Evolutionary conservation across 2,888 invertebrate genomes (phyloP).

Genomic region (Phaedon cochleariae): DNA sequence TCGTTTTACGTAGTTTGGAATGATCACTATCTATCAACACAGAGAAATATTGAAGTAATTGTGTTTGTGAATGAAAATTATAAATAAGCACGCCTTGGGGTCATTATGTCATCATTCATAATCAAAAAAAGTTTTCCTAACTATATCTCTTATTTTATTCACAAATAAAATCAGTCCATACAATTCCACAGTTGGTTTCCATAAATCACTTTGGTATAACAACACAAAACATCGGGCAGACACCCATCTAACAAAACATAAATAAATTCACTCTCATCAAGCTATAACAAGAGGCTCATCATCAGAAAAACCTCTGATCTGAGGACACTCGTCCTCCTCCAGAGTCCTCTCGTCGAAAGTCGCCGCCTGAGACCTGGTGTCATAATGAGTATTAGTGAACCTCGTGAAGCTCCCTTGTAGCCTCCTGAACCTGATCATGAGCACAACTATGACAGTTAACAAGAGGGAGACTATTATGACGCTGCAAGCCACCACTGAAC

Average conservation of each 20-base stretch:
- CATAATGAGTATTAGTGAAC: conserved; percentile 86
- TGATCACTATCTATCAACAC: too few relatives aligned
- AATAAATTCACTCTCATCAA: conserved; percentile 61
- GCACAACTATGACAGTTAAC: conserved; percentile 69
- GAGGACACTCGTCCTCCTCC: conserved; percentile 85
- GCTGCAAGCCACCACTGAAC: conserved; percentile 64
- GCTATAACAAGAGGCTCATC: conserved; percentile 94
- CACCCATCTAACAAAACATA: not conserved
- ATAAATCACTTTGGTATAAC: not conserved
- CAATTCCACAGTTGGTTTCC: not conserved
- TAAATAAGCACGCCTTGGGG: too few relatives aligned
- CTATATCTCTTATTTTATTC: not conserved
- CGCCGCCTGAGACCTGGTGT: conserved; percentile 85
- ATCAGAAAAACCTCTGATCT: conserved; percentile 87
- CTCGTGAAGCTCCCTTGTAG: conserved; percentile 81
- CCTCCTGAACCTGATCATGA: conserved; percentile 72
- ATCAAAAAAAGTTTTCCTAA: too few relatives aligned
- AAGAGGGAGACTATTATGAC: conserved; percentile 59
- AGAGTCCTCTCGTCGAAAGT: conserved; percentile 81
- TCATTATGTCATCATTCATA: too few relatives aligned
- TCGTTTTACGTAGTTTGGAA: too few relatives aligned
- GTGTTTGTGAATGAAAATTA: too few relatives aligned
- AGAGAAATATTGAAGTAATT: too few relatives aligned
- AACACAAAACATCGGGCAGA: not conserved
- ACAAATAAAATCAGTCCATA: not conserved